These are phyloP conservation scores for Gallinago media DNA, from an alignment of 2,113 vertebrate species.

Conservation along the genomic window DNA sequence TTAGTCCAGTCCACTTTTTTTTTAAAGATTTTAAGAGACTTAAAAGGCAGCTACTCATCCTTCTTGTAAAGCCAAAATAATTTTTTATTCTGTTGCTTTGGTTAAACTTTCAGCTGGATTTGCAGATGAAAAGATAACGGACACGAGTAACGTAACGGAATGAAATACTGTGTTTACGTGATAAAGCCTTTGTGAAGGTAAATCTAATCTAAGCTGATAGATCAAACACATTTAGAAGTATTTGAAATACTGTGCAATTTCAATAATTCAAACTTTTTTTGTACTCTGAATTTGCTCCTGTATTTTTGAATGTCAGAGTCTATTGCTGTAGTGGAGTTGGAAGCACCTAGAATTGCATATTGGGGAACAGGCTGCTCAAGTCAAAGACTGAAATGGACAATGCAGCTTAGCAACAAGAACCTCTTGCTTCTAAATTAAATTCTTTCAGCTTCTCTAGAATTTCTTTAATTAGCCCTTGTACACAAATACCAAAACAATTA, in stretches of 20 bases:
- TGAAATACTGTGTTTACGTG: background rate
- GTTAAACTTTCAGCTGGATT: background rate
- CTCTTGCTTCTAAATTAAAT: background rate
- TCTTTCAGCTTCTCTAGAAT: background rate
- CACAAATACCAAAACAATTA: background rate
- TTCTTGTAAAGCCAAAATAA: background rate
- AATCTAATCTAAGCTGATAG: background rate
- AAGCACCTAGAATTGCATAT: fast-evolving
- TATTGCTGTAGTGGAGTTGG: background rate
- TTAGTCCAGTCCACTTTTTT: background rate
- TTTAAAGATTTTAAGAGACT: background rate
- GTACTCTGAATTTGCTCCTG: background rate
- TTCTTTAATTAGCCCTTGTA: background rate
- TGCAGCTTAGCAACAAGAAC: background rate
- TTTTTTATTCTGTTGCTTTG: background rate
- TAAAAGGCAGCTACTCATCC: background rate
- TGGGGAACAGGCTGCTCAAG: background rate
- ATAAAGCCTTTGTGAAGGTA: background rate
- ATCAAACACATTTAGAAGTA: background rate
- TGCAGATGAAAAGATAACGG: background rate
- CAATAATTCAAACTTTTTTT: background rate
- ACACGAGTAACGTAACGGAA: background rate
- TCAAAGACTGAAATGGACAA: background rate
- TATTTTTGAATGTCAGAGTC: background rate
- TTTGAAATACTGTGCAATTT: background rate